Evolutionary conservation across 2,888 invertebrate genomes (phyloP).

Genomic region (Synergus itoensis): DNA sequence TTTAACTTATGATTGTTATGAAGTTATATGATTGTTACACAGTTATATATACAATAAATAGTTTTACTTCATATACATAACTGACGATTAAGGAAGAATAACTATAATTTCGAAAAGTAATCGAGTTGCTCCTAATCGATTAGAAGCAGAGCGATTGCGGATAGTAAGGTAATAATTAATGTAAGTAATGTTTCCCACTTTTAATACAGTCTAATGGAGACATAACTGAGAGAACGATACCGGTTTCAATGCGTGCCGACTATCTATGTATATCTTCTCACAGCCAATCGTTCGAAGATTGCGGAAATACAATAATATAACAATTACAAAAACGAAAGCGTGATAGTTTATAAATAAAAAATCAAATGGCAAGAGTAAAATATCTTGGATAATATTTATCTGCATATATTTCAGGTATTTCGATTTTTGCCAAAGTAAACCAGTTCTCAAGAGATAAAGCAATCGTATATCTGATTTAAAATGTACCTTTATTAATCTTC

Average conservation of each 20-base stretch:
- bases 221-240: conserved; percentile 35
- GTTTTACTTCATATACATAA: not conserved
- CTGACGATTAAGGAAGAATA: conserved; percentile 1
- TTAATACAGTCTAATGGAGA: conserved; percentile 26
- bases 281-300: conserved; percentile 30
- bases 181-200: conserved; percentile 20
- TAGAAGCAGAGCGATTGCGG: not conserved
- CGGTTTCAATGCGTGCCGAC: conserved; percentile 27
- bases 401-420: conserved; percentile 21
- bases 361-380: conserved; percentile 17
- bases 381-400: conserved; percentile 28
- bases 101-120: conserved; percentile 23
- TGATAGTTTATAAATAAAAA: conserved; percentile 2
- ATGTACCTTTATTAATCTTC: conserved; percentile 16
- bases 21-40: too few species aligned
- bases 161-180: conserved; percentile 9
- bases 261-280: conserved; percentile 36
- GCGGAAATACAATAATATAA: conserved; percentile 27
- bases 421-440: not conserved
- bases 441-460: conserved; percentile 25
- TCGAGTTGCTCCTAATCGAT: not conserved
- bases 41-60: not conserved
- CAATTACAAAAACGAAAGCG: conserved; percentile 28
- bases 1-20: too few species aligned
- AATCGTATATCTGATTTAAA: conserved; percentile 26